Conservation (phyloP, 2,797 vertebrate genomes). For the Karalla daura region DNA sequence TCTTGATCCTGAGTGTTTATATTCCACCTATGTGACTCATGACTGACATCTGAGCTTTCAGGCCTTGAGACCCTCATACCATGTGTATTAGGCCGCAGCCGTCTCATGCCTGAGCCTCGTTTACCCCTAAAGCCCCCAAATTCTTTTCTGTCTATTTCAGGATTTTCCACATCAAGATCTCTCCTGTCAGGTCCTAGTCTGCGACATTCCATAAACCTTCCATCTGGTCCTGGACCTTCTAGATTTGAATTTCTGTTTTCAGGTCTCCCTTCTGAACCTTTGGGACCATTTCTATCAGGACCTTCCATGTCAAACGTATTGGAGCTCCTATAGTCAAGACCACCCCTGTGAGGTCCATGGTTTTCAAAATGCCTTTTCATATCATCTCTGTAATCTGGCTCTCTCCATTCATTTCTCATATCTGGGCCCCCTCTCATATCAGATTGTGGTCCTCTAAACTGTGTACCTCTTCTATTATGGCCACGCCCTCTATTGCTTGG, state of each 20-base stretch:
- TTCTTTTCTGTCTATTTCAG: constrained; percentile 23
- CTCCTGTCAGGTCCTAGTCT: constrained; percentile 40
- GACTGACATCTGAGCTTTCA: constrained; percentile 26
- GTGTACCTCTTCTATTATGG: constrained; percentile 31
- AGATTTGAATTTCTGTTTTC: constrained; percentile 39
- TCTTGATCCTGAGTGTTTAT: constrained; percentile 13
- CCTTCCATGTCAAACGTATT: constrained; percentile 49
- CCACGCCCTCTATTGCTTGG: constrained; percentile 29
- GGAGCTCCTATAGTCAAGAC: constrained; percentile 8
- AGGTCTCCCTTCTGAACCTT: constrained; percentile 41
- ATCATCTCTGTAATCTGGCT: constrained; percentile 35
- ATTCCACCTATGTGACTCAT: constrained; percentile 36
- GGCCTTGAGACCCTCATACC: constrained; percentile 23
- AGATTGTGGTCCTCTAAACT: constrained; percentile 30
- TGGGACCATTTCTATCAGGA: constrained; percentile 35
- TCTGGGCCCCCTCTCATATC: constrained; percentile 29
- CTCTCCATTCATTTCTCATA: constrained; percentile 44
- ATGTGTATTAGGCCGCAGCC: constrained; percentile 9
- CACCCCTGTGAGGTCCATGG: constrained; percentile 18
- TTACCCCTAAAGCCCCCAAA: constrained; percentile 51
- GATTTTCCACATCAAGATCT: constrained; percentile 21
- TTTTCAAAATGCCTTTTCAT: constrained; percentile 37
- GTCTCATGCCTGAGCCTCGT: constrained; percentile 46
- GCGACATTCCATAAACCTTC: constrained; percentile 37
- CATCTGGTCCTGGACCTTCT: constrained; percentile 35